Evolutionary conservation across 2,888 invertebrate genomes (phyloP), one percentile per base, ranked within the genome.

Genomic region (Hecatera dysodea): DNA sequence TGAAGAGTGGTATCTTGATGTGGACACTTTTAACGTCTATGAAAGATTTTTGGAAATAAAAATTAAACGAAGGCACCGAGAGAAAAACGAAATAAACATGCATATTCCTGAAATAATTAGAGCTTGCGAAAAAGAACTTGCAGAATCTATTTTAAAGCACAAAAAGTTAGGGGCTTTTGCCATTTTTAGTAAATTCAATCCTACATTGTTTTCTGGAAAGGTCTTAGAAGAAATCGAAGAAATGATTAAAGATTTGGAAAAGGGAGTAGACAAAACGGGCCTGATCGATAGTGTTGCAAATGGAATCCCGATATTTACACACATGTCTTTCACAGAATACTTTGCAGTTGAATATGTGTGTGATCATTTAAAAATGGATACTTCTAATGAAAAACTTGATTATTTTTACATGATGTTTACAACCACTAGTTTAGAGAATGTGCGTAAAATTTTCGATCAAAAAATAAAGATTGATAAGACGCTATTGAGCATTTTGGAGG

Each of bases 261-360:
- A 48, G 12, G 48, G 48, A 48, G 48, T 22, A 48, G 48, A 48
- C 22, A 48, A 48, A 22, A 22, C 22, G 22, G 48, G 22, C 12
- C 48, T 48, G 12, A 48, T 48, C 5, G 48, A 48, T 22, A 22
- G 48, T 48, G 48, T 48, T 6, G 22, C 22, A 22, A 48, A 48
- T 12, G 48, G 48, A 48, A 22, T 48, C 12, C 48, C 48, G 22
- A 22, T 48, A 48, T 48, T 48, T 22, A 48, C 4, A 22, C 48
- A 48, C 48, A 48, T 22, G 22, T 9, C 22, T 22, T 48, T 48
- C 22, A 22, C 48, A 5, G 48, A 48, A 48, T 48, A 48, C 46
- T 46, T 46, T 46, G 46, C 46, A 46, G 46, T 46, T 46, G 46
- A 46, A 46, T 46, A 8, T 46, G 48, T 48, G 22, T 48, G 48